These are phyloP conservation scores for Aleadryas rufinucha DNA, from an alignment of 2,113 vertebrate species.

Conservation along the genomic window DNA sequence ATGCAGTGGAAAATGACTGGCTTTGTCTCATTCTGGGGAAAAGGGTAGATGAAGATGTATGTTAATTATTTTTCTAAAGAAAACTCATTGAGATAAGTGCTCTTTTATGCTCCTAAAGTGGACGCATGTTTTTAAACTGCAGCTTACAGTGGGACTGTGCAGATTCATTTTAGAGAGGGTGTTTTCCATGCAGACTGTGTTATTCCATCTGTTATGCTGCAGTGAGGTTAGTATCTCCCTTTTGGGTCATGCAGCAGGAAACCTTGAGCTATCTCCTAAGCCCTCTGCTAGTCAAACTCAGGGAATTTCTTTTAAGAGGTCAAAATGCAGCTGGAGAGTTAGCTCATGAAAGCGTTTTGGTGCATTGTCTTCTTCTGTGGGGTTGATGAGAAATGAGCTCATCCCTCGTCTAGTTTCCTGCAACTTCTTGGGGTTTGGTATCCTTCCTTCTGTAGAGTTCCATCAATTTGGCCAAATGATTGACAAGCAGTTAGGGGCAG, in stretches of 20 bases:
- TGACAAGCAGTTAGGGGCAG: background rate
- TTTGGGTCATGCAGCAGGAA: background rate
- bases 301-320: background rate
- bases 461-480: background rate
- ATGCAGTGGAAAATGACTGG: background rate
- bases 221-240: background rate
- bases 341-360: rapidly evolving
- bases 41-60: background rate
- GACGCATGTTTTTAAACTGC: background rate
- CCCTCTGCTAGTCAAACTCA: background rate
- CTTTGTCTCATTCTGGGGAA: background rate
- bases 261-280: background rate
- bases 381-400: background rate
- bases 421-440: background rate
- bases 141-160: rapidly evolving
- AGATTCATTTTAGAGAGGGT: background rate
- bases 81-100: background rate
- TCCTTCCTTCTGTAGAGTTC: background rate
- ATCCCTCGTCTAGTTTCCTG: background rate
- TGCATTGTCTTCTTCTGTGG: background rate
- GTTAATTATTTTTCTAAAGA: background rate
- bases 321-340: background rate
- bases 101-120: background rate
- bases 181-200: background rate
- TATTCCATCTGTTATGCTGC: background rate